Evolutionary conservation across 2,888 invertebrate genomes (phyloP), one percentile per base, ranked within the genome.

Genomic region (Petrophora chlorosata): DNA sequence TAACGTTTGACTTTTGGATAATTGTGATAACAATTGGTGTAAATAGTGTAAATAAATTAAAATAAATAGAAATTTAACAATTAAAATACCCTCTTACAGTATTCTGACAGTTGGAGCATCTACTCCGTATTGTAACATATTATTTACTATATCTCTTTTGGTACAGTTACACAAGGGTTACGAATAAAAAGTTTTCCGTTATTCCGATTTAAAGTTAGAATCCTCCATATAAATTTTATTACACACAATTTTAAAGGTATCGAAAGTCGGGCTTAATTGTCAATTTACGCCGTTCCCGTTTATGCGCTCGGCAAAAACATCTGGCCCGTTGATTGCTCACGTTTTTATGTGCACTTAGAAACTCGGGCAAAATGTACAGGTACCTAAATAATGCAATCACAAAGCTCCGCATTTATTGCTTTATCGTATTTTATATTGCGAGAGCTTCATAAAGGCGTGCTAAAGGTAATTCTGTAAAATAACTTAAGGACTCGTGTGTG

Each of bases 291-390:
- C 78, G 75, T 76, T 79, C 73, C 45, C 71, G 78, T 86, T 86
- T 86, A 86, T 82, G 82, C 75, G 76, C 73, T 74, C 68, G 69
- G 82, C 74, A 78, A 85, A 81, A 86, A 82, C 86, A 87, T 80
- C 85, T 85, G 85, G 84, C 79, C 65, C 69, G 68, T 76, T 85
- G 85, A 85, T 87, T 85, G 84, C 80, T 81, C 76, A 78, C 81
- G 79, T 84, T 85, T 85, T 86, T 85, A 87, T 83, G 82, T 74
- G 81, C 82, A 82, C 83, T 85, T 82, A 77, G 77, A 75, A 80
- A 79, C 82, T 77, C 69, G 59, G 59, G 62, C 62, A 59, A 61
- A 76, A 70, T 67, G 67, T 74, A 72, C 75, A 77, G 73, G 72
- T 72, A 73, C 61, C 70, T 75, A 73, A 77, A 79, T 77, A 78